Conservation (phyloP, 2,888 invertebrate genomes). For the Spilosoma lubricipeda region DNA sequence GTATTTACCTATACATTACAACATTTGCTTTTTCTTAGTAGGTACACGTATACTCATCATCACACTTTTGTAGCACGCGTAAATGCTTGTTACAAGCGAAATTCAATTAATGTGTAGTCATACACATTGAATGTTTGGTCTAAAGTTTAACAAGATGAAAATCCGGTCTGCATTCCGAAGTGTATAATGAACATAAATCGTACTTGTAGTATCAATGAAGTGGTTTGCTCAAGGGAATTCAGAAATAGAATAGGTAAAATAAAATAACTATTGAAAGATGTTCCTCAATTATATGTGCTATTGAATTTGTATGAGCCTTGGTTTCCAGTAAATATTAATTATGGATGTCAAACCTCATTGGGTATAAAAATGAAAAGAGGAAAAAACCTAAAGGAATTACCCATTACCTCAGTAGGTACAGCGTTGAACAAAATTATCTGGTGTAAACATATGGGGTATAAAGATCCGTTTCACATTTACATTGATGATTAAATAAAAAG, state of each 20-base stretch:
- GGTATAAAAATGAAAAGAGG: background rate
- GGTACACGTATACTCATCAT: constrained; percentile 6
- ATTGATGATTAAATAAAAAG: constrained; percentile 1
- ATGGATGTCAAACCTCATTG: constrained; percentile 15
- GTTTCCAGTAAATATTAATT: constrained; percentile 25
- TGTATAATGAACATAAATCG: constrained; percentile 59
- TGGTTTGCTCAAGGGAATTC: constrained; percentile 63
- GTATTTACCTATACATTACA: constrained; percentile 33
- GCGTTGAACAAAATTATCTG: background rate
- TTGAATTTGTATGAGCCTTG: constrained; percentile 42
- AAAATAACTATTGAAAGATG: constrained; percentile 55
- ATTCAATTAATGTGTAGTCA: constrained; percentile 13
- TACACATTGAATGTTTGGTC: constrained; percentile 34
- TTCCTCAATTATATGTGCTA: constrained; percentile 50
- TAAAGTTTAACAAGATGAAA: constrained; percentile 57
- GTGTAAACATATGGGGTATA: background rate
- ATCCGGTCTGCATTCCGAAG: constrained; percentile 66
- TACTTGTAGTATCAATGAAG: constrained; percentile 68
- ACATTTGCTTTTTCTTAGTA: constrained; percentile 23
- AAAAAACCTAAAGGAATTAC: background rate
- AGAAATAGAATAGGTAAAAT: constrained; percentile 64
- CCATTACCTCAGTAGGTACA: background rate
- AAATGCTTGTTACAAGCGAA: constrained; percentile 4
- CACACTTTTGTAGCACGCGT: constrained; percentile 3
- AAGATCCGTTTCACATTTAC: background rate